Conservation (phyloP, 2,113 vertebrate genomes). For the Alethe castanea region DNA sequence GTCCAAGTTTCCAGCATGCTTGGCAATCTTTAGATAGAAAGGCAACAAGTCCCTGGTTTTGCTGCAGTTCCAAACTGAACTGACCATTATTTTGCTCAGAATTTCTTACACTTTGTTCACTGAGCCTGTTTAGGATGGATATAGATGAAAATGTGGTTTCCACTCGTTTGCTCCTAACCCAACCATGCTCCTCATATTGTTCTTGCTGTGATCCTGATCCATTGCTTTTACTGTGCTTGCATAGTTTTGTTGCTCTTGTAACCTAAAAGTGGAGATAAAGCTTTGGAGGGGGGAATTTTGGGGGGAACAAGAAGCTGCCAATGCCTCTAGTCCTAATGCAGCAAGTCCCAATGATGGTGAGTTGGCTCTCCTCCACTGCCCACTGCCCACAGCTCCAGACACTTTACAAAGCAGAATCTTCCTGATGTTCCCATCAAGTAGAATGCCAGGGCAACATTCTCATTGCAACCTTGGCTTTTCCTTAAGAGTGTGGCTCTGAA, state of each 20-base stretch:
- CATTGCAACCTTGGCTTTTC: neutral
- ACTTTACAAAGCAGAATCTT: neutral
- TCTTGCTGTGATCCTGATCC: neutral
- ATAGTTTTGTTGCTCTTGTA: neutral
- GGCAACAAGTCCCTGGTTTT: neutral
- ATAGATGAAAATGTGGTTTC: neutral
- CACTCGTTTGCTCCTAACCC: neutral
- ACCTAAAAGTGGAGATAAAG: neutral
- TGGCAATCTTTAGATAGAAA: neutral
- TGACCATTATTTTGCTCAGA: neutral
- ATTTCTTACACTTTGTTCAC: neutral
- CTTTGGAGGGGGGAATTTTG: neutral
- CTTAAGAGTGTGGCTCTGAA: neutral
- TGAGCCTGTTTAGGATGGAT: neutral
- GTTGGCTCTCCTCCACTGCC: neutral
- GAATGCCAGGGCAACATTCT: neutral
- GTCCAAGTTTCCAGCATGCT: neutral
- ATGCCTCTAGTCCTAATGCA: neutral
- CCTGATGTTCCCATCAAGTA: neutral
- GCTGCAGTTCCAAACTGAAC: neutral
- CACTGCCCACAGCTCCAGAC: neutral
- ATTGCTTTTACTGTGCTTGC: neutral
- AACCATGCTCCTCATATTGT: neutral
- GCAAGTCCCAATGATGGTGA: neutral
- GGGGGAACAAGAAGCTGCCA: neutral